Base-by-base conservation (phyloP, 1,140 invertebrate genomes). In the Drosophila prosaltans region DNA sequence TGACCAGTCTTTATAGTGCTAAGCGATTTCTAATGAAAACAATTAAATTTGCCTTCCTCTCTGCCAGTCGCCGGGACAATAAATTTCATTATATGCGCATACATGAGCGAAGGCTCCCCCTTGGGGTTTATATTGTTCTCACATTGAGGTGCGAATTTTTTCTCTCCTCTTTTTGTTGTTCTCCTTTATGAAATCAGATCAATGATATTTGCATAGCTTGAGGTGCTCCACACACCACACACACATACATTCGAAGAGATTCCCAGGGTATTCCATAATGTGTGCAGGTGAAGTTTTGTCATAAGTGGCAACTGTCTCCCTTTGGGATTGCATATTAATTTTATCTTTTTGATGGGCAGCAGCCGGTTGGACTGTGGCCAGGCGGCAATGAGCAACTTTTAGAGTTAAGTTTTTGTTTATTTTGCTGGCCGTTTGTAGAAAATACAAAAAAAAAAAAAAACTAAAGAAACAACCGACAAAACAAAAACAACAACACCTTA, bases 11-110 rank as follows among this genome's bases (percentile, higher is more conserved):
- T 76, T 69, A 76, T 58, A 61, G 66, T 73, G 72, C 75, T 86
- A 88, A 86, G 80, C 83, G 75, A 51, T 83, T 83, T 88, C 82
- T 86, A 86, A 86, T 86, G 83, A 67, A 60, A 63, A 80, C 83
- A 82, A 86, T 88, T 86, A 86, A 88, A 82, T 55, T 43, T 39
- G 8, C 43, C 66, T 40, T 30, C 16, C 10, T 65, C 30, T 36
- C 11, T 51, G 36, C 64, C n/a, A 16, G 9, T 8, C 16, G 2
- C 28, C 16, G 4, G 11, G n/a, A 51, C 3, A 30, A 67, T 77
- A 77, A 77, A 77, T 74, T 77, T 77, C 73, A 77, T 77, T 77
- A 70, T 40, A 26, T 70, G 69, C 76, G 66, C 74, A 76, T 61
- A 40, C 59, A 69, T 43, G 6, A n/a, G 59, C 2, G 8, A 8